Evolutionary conservation across 2,888 invertebrate genomes (phyloP), one percentile per base, ranked within the genome.

Genomic region (Loripinus fragilis): DNA sequence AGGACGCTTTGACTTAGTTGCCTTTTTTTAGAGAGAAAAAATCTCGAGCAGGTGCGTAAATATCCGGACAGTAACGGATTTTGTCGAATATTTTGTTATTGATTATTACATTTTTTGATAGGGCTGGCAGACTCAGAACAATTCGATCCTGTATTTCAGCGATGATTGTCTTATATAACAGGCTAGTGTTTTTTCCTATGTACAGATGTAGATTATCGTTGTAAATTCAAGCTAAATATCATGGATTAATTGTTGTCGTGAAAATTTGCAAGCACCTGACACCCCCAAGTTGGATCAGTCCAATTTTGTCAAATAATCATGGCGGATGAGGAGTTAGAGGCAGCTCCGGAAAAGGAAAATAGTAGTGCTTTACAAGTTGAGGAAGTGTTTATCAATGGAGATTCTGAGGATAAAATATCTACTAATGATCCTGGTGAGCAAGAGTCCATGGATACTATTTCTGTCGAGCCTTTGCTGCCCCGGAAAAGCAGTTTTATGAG

Each of bases 401-500:
- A 88, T 84, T 83, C 87, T 28, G 86, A 87, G 41, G 78, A 78
- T 78, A 85, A 85, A 76, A 83, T 82, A 52, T 83, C 76, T 72
- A 73, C 65, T 68, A 86, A 88, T 70, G 85, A 83, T 65, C 75
- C 81, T 71, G 82, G 76, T 30, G 86, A 87, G 42, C 78, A 77
- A 41, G 88, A 88, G 66, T 80, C 52, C 50, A 33, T 71, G 71
- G 89, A 89, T 83, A 76, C 83, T 65, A 71, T 87, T 83, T 76
- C 81, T 76, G 81, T 85, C 28, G 87, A 87, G 55, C 87, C 81
- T 69, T 75, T 81, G 30, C 76, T 91, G 71, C 91, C 93, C 17
- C 83, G 93, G 38, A 87, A 94, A 74, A 93, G 93, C 71, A 94
- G 94, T 79, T 88, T 94, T 65, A 92, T 86, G 87, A 85, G 72